Evolutionary conservation across 2,113 vertebrate species (phyloP), one percentile per base, ranked within the genome.

Genomic region (Callocephalon fimbriatum): DNA sequence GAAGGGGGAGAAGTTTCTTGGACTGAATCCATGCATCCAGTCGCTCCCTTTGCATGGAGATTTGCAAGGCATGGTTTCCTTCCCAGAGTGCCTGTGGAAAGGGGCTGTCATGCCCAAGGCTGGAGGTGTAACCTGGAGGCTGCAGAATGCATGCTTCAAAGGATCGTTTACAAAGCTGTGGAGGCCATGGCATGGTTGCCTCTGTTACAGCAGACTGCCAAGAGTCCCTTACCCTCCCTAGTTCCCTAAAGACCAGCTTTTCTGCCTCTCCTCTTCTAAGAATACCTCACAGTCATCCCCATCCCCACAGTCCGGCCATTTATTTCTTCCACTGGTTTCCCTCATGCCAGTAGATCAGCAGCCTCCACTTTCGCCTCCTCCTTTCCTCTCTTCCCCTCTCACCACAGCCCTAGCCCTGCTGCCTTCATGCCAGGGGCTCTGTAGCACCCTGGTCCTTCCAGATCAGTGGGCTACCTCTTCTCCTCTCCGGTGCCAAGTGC

Each of bases 1-100:
- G 37, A 88, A 87, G 11, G 31, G 22, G 61, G 15, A 72, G 38
- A 86, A 73, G 29, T 87, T 88, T 86, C 27, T 82, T 96, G 82
- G 38, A 82, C 54, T 4, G 5, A 66, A 54, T 91, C 71, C 65
- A 45, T 88, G 42, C 25, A 50, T 23, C 14, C 1, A 8, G 0
- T 53, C 40, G 48, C 54, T 80, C 47, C 37, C 62, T 85, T 80
- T 73, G 40, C 32, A 9, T 74, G 58, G 58, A 79, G 71, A 63
- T 77, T 76, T 67, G 86, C 59, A 66, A 83, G 29, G 40, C 35
- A 26, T 63, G 20, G 27, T 40, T 76, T 93, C 26, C 38, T 59
- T 74, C 47, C n/a, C 61, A 73, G 47, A 4, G 3, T 37, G 20
- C 66, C 37, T 26, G 10, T n/a, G 12, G 73, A 92, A 92, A 66